phyloP scores from a whole-genome alignment of 2,113 vertebrate genomes.

The Odobenus rosmarus region DNA sequence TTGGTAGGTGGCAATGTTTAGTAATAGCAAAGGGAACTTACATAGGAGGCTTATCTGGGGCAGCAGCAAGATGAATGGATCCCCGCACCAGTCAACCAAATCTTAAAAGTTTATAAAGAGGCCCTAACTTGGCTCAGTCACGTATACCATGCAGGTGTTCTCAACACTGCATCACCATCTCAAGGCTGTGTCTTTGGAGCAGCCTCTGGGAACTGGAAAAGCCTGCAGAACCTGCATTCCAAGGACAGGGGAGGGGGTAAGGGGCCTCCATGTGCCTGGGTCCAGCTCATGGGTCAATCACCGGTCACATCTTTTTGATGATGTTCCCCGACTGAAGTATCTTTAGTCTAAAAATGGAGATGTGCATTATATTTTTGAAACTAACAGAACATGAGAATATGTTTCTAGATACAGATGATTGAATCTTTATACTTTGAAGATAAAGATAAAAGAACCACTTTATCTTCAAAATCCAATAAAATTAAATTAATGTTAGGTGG shows the following conservation, averaged over 20 bases:
- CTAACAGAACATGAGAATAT: neutral
- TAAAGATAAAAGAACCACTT: neutral
- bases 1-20: neutral
- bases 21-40: neutral
- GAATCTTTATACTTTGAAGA: neutral
- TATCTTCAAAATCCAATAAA: neutral
- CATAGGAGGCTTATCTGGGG: too few species aligned
- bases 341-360: neutral
- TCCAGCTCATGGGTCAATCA: neutral
- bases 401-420: neutral
- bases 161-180: neutral
- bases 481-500: neutral
- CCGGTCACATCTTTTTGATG: neutral
- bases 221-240: neutral
- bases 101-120: neutral
- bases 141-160: neutral
- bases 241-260: neutral
- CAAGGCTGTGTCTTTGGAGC: neutral
- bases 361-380: neutral
- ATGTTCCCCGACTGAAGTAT: neutral
- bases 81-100: neutral
- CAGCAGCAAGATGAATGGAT: neutral
- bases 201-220: neutral
- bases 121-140: neutral
- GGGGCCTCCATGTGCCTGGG: neutral